These are phyloP conservation scores for Achlya flavicornis DNA, from an alignment of 2,888 invertebrate genomes.

Conservation along the genomic window DNA sequence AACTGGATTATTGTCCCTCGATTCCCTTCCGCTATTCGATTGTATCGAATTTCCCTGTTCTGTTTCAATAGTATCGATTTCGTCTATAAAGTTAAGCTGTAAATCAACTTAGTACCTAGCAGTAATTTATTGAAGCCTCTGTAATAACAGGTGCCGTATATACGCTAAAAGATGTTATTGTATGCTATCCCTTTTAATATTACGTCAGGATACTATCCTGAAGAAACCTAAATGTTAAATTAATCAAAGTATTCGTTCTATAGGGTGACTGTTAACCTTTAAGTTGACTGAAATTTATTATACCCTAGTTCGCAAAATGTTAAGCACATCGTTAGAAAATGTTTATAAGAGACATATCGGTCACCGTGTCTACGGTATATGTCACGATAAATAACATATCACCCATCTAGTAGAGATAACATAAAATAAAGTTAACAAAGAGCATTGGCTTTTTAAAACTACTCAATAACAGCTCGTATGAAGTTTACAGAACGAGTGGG, in stretches of 20 bases:
- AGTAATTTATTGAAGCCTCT: not conserved
- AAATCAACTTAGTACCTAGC: constrained; percentile 11
- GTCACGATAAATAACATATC: not conserved
- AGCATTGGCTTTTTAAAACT: not conserved
- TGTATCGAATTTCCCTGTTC: constrained; percentile 18
- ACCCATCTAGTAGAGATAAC: not conserved
- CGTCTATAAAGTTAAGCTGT: constrained; percentile 14
- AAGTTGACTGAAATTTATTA: constrained; percentile 51
- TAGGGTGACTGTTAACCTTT: constrained; percentile 56
- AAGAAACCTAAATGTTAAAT: not conserved
- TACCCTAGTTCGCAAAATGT: constrained; percentile 53
- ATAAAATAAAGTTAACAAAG: not conserved
- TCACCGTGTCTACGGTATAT: not conserved
- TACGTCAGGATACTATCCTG: not conserved
- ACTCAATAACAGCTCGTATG: not conserved
- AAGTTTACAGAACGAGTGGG: constrained; percentile 21
- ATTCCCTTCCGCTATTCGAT: constrained; percentile 29
- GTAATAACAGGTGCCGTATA: not conserved
- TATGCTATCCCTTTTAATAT: not conserved
- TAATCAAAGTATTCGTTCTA: not conserved
- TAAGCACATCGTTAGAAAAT: constrained; percentile 59
- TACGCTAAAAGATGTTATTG: no score
- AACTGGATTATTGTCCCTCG: constrained; percentile 14
- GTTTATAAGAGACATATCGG: constrained; percentile 24
- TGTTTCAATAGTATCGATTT: constrained; percentile 19